Evolutionary conservation across 2,113 vertebrate genomes (phyloP), one percentile per base, ranked within the genome.

Genomic region (Prunella himalayana): DNA sequence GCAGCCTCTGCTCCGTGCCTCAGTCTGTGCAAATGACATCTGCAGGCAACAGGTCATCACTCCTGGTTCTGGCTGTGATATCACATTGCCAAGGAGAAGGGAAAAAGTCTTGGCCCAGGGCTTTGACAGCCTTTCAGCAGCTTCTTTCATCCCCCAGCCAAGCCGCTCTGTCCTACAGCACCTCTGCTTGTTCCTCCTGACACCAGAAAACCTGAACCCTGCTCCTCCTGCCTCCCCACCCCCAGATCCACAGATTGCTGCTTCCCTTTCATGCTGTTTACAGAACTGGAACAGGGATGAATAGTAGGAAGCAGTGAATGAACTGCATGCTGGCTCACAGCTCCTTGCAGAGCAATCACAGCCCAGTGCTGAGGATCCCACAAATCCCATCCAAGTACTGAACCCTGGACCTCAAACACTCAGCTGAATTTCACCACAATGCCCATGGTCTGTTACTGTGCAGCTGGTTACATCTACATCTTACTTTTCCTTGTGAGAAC

Each of bases 231-330:
- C 77, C 69, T 91, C 51, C 68, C 86, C 39, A 66, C 73, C 75
- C 54, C 41, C 63, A 35, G 69, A 54, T 68, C 33, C 63, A 63
- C 72, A 12, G 19, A n/a, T 30, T 66, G 64, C 77, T 9, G 25
- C 7, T 73, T 66, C 88, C 86, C 44, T 86, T 84, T 54, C 71
- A 90, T 92, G 96, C 70, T 92, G 44, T 61, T 88, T 57, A 50
- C 80, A 80, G 86, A 68, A 5, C 81, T 75, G 89, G 80, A 70
- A 78, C 69, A 33, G 5, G 9, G 44, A 33, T 49, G 91, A 90
- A 53, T 28, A 39, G 61, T 35, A 41, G 86, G 89, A 89, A 86
- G 93, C 64, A 13, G 86, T 8, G 76, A 78, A 61, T 42, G 76
- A 86, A 27, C 47, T 28, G 45, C 39, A 16, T 0, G 3, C 86